These are phyloP conservation scores for Drosophila equinoxialis DNA, from an alignment of 1,140 invertebrate species.

Conservation along the genomic window DNA sequence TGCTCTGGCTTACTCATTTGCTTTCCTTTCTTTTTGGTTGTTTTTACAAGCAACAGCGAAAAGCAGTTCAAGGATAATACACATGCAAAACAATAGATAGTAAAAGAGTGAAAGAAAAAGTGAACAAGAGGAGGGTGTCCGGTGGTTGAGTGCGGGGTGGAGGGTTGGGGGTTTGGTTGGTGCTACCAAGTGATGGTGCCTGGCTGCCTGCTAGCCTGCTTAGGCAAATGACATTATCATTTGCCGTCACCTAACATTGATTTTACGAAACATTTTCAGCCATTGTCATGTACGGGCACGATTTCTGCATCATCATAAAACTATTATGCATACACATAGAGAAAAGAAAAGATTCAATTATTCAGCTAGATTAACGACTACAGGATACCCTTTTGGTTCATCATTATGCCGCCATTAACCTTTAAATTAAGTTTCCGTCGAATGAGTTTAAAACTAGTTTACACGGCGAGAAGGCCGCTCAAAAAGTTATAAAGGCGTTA, in stretches of 20 bases:
- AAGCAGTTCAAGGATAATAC: slow-evolving; percentile 75
- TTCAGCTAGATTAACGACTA: background rate
- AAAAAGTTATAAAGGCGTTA: no score
- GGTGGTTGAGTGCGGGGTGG: background rate
- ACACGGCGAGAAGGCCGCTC: no score
- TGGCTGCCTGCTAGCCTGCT: slow-evolving; percentile 32
- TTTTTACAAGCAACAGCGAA: slow-evolving; percentile 39
- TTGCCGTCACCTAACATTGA: slow-evolving; percentile 57
- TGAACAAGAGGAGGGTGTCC: slow-evolving; percentile 7
- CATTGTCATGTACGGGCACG: slow-evolving; percentile 56
- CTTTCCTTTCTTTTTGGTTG: slow-evolving; percentile 28
- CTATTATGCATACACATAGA: slow-evolving; percentile 49
- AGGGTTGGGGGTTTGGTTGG: background rate
- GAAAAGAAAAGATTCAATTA: slow-evolving; percentile 14
- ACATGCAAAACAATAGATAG: slow-evolving; percentile 62
- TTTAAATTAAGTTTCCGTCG: no score
- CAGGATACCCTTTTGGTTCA: background rate
- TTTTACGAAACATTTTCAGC: slow-evolving; percentile 42
- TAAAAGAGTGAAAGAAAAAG: slow-evolving; percentile 17
- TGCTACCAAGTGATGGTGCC: slow-evolving; percentile 24
- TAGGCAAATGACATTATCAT: slow-evolving; percentile 73
- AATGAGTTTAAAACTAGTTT: no score
- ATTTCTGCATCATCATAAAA: slow-evolving; percentile 76
- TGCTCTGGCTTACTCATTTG: slow-evolving; percentile 18
- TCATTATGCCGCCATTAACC: no score